A percentile compares a stretch with the other conserved stretches of the same genome.
These are phyloP conservation scores for Paramormyrops hopkinsi DNA, from an alignment of 2,797 vertebrate genomes.

Conservation along the genomic window DNA sequence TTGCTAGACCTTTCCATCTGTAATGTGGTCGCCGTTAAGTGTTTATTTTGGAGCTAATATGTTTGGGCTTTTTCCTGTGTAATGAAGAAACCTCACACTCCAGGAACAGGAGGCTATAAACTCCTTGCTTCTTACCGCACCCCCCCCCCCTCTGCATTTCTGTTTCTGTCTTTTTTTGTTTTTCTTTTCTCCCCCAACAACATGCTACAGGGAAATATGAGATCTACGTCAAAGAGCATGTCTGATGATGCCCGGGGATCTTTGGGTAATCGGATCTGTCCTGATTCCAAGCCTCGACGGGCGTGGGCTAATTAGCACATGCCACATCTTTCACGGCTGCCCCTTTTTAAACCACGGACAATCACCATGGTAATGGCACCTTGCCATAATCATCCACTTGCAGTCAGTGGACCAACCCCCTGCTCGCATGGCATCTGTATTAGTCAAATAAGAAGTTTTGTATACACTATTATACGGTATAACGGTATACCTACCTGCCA, in stretches of 20 bases:
- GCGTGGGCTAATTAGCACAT: background rate
- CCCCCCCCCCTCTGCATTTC: background rate
- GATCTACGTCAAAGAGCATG: background rate
- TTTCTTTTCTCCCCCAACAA: background rate
- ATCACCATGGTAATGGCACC: background rate
- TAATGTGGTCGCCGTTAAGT: background rate
- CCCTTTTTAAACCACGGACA: background rate
- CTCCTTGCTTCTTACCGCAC: background rate
- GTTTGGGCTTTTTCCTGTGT: background rate
- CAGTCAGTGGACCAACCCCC: background rate
- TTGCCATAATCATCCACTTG: background rate
- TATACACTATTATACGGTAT: background rate
- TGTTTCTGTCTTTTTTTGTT: background rate
- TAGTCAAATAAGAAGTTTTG: background rate
- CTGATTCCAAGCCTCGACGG: background rate
- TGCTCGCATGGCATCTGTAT: background rate
- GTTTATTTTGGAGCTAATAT: background rate
- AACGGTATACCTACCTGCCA: background rate
- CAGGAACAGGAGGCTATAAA: background rate
- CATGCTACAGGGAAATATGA: background rate
- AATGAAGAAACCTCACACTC: background rate
- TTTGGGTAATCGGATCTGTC: background rate
- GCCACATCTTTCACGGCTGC: background rate
- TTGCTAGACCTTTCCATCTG: background rate
- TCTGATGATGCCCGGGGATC: background rate